phyloP scores from a whole-genome alignment of 2,888 invertebrate genomes.

The Apamea sordens region DNA sequence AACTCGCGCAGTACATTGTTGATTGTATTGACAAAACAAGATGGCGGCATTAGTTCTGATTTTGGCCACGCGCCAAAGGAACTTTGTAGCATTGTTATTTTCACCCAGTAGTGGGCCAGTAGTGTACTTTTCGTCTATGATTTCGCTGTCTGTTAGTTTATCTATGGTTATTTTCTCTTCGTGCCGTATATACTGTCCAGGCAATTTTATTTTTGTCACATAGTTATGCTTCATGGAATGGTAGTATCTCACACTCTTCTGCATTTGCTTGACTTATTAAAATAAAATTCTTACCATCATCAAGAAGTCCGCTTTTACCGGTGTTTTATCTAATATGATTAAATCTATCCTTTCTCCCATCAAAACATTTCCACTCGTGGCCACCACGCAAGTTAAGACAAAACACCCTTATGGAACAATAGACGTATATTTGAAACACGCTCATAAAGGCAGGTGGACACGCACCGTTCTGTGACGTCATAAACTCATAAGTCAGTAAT shows the following conservation, averaged over 20 bases:
- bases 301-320: too few species aligned
- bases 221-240: neutral
- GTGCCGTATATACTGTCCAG: too few species aligned
- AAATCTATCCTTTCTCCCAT: conserved; percentile 9
- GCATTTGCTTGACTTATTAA: neutral
- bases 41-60: neutral
- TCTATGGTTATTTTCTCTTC: neutral
- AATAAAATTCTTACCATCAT: neutral
- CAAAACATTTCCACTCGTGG: conserved; percentile 49
- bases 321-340: neutral
- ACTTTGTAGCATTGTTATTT: neutral
- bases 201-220: neutral
- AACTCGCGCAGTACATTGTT: neutral
- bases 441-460: conserved; percentile 8
- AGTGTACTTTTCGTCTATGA: neutral
- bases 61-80: neutral
- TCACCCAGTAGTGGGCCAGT: too few species aligned
- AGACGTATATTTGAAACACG: conserved; percentile 16
- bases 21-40: neutral
- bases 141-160: neutral
- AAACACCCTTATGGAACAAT: conserved; percentile 53
- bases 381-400: conserved; percentile 25
- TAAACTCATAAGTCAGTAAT: conserved; percentile 14
- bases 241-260: neutral
- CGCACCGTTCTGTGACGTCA: conserved; percentile 26